phyloP scores from a whole-genome alignment of 2,888 invertebrate genomes.

The Polyploca ridens region DNA sequence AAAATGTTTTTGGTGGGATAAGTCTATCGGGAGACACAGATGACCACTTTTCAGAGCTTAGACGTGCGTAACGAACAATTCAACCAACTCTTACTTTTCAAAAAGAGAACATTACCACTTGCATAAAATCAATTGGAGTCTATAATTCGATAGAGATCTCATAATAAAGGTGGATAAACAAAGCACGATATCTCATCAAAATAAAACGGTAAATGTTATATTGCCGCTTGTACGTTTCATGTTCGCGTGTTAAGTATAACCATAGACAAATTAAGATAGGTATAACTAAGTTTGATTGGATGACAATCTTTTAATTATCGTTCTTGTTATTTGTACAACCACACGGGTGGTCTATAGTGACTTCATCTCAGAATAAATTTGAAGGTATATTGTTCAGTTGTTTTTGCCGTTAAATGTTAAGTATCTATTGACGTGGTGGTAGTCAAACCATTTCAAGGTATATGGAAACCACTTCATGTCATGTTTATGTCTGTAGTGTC shows the following conservation, averaged over 20 bases:
- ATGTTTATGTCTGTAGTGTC: constrained; percentile 10
- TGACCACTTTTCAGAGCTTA: constrained; percentile 18
- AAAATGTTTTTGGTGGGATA: too few species aligned
- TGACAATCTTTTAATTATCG: constrained; percentile 12
- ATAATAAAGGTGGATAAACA: neutral
- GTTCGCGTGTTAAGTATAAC: neutral
- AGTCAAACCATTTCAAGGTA: neutral
- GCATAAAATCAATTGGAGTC: neutral
- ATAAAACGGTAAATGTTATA: neutral
- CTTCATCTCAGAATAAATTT: too few species aligned
- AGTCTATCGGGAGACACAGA: too few species aligned
- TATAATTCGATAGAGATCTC: neutral
- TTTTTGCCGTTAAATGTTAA: neutral
- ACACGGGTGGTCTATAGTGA: constrained; percentile 5
- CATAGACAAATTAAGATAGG: neutral
- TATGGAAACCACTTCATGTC: neutral
- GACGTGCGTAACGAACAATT: constrained; percentile 20
- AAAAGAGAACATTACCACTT: neutral
- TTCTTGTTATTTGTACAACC: neutral
- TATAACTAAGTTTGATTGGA: constrained; percentile 5
- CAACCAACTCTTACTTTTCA: constrained; percentile 13
- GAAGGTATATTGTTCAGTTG: neutral
- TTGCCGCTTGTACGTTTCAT: neutral
- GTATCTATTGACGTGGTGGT: neutral
- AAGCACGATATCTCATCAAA: neutral